Conservation (phyloP, 2,797 vertebrate species). For the Myioborus miniatus region DNA sequence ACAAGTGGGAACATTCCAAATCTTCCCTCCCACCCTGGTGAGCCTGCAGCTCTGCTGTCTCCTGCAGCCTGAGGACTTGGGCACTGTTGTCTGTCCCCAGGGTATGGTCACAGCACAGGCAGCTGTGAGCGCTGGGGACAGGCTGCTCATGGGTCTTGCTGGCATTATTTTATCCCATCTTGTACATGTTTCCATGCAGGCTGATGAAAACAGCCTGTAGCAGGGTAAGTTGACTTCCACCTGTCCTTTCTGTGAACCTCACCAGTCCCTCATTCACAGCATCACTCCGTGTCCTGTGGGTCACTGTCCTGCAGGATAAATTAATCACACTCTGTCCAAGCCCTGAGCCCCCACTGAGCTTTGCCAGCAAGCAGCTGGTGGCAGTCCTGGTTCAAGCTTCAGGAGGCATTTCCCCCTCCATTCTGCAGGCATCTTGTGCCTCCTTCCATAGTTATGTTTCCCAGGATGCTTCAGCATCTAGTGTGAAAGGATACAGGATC, state of each 20-base stretch:
- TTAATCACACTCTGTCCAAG: neutral
- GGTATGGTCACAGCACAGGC: neutral
- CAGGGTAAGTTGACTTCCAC: neutral
- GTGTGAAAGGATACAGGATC: neutral
- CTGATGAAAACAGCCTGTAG: neutral
- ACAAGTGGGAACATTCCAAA: neutral
- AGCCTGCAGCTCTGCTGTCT: neutral
- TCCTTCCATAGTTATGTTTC: neutral
- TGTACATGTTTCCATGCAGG: neutral
- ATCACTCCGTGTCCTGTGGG: neutral
- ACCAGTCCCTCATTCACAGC: neutral
- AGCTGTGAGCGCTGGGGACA: neutral
- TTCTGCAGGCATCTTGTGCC: neutral
- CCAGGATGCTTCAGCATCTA: neutral
- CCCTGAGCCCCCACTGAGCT: neutral
- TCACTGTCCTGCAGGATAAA: neutral
- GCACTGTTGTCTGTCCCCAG: accelerated
- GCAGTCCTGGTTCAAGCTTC: neutral
- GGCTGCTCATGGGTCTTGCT: neutral
- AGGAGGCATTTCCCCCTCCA: neutral
- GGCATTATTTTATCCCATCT: neutral
- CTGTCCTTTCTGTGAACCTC: neutral
- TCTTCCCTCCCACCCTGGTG: accelerated
- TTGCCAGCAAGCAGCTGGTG: neutral
- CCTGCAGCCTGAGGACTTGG: neutral